Evolutionary conservation across 1,140 invertebrate genomes (phyloP), one percentile per base, ranked within the genome.

Genomic region (Steinernema khuongi): DNA sequence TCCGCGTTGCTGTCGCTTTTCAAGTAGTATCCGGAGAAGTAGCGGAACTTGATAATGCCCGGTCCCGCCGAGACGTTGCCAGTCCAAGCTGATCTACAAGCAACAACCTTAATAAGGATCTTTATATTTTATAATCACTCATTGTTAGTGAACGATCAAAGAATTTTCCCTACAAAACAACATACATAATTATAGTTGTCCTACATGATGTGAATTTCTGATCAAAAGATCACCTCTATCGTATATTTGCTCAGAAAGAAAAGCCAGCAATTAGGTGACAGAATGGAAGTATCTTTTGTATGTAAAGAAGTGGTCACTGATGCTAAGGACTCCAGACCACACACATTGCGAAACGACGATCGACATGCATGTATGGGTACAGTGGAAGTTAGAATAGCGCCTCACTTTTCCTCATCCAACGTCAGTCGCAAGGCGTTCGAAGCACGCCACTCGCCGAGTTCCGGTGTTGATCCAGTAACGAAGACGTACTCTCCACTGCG

Each of bases 21-120:
- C 30, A 84, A 50, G 32, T 85, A 85, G 68, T 84, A 85, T 0
- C 77, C 82, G 71, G 84, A 75, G 71, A 85, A 85, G 43, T 84
- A 84, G 1, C 82, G 84, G 44, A 85, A 84, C 70, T 85, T 85
- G 28, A 84, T 31, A 31, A 43, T 74, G 26, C 79, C 73, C 0
- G 74, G 75, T 31, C 75, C 74, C 17, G 66, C 72, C 2, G 22
- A n/a, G 31, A 78, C 67, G 1, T 43, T 28, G 33, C 71, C 74
- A 18, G 41, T 73, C 77, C 77, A 78, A 17, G 73, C 70, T 19
- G 31, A 75, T 14, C 76, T 77, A 33, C 43, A 75, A 77, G 22
- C 7, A 11, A n/a, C 7, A 41, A 41, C 7, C n/a, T 41, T 7
- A 41, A 11, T 41, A 41, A 67, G 28, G 66, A 11, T 67, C 7